These are phyloP conservation scores for Kryphioiulus occultus DNA, from an alignment of 2,888 invertebrate genomes.

Conservation along the genomic window DNA sequence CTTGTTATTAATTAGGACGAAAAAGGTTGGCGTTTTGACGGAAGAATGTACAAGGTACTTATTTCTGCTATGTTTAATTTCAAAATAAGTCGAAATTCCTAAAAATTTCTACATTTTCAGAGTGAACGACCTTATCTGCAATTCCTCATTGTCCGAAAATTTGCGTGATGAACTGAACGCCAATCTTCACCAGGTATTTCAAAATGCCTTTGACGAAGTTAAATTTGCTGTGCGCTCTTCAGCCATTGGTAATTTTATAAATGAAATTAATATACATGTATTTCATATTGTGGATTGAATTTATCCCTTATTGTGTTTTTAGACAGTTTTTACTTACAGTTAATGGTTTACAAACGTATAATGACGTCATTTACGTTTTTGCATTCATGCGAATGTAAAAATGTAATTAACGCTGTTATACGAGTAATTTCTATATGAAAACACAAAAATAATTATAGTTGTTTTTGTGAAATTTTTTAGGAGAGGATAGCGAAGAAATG, in stretches of 20 bases:
- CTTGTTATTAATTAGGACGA: background rate
- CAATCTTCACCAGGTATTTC: slow-evolving; percentile 50
- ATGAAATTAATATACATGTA: too few relatives aligned
- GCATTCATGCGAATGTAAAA: background rate
- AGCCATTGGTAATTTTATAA: slow-evolving; percentile 51
- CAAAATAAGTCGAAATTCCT: background rate
- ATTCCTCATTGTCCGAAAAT: slow-evolving; percentile 17
- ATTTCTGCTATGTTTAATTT: background rate
- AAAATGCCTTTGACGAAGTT: slow-evolving; percentile 26
- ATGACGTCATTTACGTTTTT: too few relatives aligned
- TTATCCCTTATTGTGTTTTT: background rate
- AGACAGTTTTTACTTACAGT: background rate
- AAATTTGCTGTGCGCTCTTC: slow-evolving; percentile 53
- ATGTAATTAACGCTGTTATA: too few relatives aligned
- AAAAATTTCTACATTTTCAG: slow-evolving; percentile 39
- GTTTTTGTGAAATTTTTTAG: slow-evolving; percentile 61
- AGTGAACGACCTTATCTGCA: slow-evolving; percentile 13
- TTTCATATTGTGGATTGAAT: background rate
- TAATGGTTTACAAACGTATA: too few relatives aligned
- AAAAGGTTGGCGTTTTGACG: slow-evolving; percentile 33
- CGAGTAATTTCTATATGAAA: background rate
- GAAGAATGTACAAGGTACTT: slow-evolving; percentile 49
- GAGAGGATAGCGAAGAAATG: slow-evolving; percentile 80
- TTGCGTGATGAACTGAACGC: background rate
- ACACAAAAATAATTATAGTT: background rate